These are phyloP conservation scores for Siderastrea siderea DNA, from an alignment of 92 coral and sea anemone species.

Conservation along the genomic window DNA sequence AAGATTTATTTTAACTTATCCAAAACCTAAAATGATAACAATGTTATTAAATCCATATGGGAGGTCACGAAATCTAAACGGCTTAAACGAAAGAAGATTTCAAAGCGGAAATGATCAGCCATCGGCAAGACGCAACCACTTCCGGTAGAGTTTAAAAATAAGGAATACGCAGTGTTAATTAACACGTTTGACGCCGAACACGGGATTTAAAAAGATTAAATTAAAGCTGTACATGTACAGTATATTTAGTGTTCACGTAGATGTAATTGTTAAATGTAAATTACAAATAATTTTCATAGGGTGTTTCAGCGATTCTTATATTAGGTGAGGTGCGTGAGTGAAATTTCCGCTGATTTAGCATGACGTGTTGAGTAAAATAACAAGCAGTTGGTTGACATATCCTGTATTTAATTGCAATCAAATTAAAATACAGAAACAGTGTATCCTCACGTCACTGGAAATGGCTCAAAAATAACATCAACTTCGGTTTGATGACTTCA, in stretches of 20 bases:
- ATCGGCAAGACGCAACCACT: neutral
- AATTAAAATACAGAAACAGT: neutral
- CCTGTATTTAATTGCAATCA: slow-evolving; percentile 8
- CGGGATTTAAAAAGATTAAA: neutral
- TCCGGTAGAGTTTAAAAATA: neutral
- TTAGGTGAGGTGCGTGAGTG: neutral
- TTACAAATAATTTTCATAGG: neutral
- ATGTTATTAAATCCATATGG: neutral
- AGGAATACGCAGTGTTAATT: neutral
- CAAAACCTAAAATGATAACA: neutral
- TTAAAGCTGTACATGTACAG: neutral
- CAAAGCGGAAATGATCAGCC: neutral
- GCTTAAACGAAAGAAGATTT: slow-evolving; percentile 8
- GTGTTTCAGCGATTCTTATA: neutral
- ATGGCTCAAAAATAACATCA: neutral
- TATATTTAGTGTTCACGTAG: neutral
- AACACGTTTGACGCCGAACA: neutral
- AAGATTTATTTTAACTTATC: neutral
- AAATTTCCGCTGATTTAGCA: slow-evolving; percentile 5
- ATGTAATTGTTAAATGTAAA: neutral
- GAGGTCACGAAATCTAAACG: slow-evolving; percentile 39
- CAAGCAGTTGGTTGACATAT: neutral
- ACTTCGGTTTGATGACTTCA: slow-evolving; percentile 3
- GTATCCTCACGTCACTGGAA: neutral
- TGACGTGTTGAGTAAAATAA: neutral